Base-by-base conservation (phyloP, 2,797 vertebrate genomes). In the Catamblyrhynchus diadema region DNA sequence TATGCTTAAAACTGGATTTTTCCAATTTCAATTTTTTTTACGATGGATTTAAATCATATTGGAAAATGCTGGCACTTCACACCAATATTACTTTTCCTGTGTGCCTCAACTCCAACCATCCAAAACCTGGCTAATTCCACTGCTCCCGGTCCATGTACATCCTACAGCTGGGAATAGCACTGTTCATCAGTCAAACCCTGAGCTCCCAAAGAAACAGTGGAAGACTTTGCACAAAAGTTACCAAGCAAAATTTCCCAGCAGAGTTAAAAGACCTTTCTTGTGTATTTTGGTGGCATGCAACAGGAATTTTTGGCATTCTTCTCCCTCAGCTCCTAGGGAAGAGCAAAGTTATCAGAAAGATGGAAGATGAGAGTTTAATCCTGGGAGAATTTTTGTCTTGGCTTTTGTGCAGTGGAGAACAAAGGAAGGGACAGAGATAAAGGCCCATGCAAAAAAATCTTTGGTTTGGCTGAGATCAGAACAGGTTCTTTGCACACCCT, bases 101-200 rank as follows among this genome's bases (percentile, higher is more conserved):
- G 10, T 6, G 22, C 15, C 51, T 53, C 70, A 47, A 33, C 25
- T 81, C 61, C 54, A 74, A 9, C 72, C 64, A 45, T 14, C 32
- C 28, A 24, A 92, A 81, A 35, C 0, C 1, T 18, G 27, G 6
- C 44, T 66, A 13, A 64, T 28, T 37, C 62, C 57, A 41, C 30
- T 65, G 66, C 50, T 69, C 45, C 48, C 57, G 44, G 44, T 30
- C 28, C 15, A 24, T 2, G 0, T 18, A 27, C 42, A 39, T 12
- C 12, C 73, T 60, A 7, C 0, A 23, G 23, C 1, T 22, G 30
- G 65, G 53, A 74, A 78, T 0, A 51, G 47, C 21, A 14, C 4
- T 33, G 27, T 5, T 23, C 45, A 67, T 23, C 65, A 90, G 41
- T 10, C 57, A 66, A 24, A 73, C 8, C 84, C 33, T 35, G 14